These are phyloP conservation scores for Vombatus ursinus DNA, from an alignment of 2,113 vertebrate species.

Conservation along the genomic window DNA sequence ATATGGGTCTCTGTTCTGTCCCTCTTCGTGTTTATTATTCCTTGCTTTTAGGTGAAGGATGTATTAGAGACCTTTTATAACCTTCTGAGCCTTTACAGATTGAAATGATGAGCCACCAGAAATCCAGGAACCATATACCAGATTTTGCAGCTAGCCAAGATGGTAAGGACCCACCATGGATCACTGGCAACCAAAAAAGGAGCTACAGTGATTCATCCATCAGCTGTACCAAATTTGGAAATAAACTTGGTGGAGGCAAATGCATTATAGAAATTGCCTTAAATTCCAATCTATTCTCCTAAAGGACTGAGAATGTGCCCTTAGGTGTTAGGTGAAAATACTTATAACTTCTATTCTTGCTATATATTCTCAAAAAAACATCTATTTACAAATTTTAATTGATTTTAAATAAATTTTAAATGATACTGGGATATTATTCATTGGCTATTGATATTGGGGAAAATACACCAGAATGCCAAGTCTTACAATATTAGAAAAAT, in stretches of 20 bases:
- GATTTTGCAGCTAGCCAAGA: background rate
- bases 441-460: background rate
- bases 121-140: background rate
- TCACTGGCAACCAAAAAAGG: background rate
- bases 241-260: background rate
- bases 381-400: background rate
- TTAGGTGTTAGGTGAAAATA: background rate
- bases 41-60: background rate
- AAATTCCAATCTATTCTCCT: background rate
- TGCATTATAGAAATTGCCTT: background rate
- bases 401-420: background rate
- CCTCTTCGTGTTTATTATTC: background rate
- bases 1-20: background rate
- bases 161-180: background rate
- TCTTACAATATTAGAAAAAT: background rate
- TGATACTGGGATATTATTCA: background rate
- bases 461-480: background rate
- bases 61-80: background rate
- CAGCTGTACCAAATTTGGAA: background rate
- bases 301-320: background rate
- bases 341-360: background rate
- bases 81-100: background rate
- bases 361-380: background rate
- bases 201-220: background rate
- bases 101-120: background rate